Evolutionary conservation across 2,797 vertebrate genomes (phyloP).

Genomic region (Myripristis murdjan): DNA sequence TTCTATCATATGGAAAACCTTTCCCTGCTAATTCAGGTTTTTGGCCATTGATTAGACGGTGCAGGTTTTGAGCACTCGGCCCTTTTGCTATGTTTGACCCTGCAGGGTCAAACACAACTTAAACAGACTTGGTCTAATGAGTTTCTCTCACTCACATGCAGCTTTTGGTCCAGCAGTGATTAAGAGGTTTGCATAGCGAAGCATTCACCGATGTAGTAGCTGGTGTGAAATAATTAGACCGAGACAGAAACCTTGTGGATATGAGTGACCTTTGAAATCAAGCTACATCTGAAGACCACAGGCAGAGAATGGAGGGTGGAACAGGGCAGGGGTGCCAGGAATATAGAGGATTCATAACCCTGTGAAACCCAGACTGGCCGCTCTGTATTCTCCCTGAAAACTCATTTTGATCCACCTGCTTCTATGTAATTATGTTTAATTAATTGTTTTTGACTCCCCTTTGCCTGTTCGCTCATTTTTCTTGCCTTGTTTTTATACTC

Average conservation of each 20-base stretch:
- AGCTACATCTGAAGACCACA: slow-evolving; percentile 17
- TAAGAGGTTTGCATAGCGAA: slow-evolving; percentile 35
- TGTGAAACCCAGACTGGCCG: background rate
- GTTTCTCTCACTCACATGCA: slow-evolving; percentile 31
- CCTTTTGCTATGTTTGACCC: slow-evolving; percentile 4
- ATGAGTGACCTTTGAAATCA: slow-evolving; percentile 48
- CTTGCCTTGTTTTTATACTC: no score
- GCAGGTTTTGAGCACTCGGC: slow-evolving; percentile 33
- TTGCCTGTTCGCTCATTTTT: no score
- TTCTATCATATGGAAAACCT: slow-evolving; percentile 17
- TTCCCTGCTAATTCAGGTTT: slow-evolving; percentile 16
- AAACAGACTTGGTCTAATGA: slow-evolving; percentile 57
- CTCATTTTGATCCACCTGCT: no score
- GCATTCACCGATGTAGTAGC: slow-evolving; percentile 30
- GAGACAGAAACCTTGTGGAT: slow-evolving; percentile 33
- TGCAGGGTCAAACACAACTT: slow-evolving; percentile 33
- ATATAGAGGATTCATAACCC: background rate
- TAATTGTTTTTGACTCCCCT: no score
- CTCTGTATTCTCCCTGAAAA: no score
- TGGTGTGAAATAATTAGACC: slow-evolving; percentile 55
- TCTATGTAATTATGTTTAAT: no score
- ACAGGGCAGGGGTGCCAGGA: background rate
- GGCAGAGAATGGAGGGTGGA: background rate
- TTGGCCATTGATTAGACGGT: slow-evolving; percentile 22
- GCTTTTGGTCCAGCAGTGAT: slow-evolving; percentile 46